Base-by-base conservation (phyloP, 2,113 vertebrate species). In the Naja naja region DNA sequence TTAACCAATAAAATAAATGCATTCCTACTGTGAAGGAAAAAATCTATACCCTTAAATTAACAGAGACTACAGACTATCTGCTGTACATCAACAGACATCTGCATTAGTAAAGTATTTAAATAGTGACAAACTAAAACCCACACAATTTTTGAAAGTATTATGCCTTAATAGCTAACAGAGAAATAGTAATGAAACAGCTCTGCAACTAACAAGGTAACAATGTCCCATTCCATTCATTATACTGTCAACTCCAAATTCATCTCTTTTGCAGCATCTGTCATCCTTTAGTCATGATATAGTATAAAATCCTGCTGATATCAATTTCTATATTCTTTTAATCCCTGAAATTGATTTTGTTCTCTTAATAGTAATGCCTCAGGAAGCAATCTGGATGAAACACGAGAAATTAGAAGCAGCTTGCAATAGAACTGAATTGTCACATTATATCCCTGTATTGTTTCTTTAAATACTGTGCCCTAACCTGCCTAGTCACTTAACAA, bases 121-220 rank as follows among this genome's bases (percentile, higher is more conserved):
- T 69, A 94, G 81, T 95, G 90, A 94, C 90, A 95, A 14, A 34
- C 9, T 20, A 94, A 96, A 95, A 88, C 74, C 93, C 95, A 97
- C 91, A 97, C 91, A 88, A 94, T 95, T 96, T 95, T 92, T 96
- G 85, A 95, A 93, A 97, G 60, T 25, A 92, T 45, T 95, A 89
- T 94, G 10, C 96, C 94, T 94, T 97, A 92, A 91, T 94, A 93
- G 94, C 92, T 0, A 91, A 85, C 54, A 94, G 0, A 58, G 81
- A 93, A 64, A 93, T 10, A 74, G 88, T 93, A 95, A 34, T 6
- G 60, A 94, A 95, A 85, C 89, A 93, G 91, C 30, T 94, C 95
- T 93, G 92, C n/a, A 69, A 85, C 6, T 16, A 39, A 10, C 93
- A 60, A 96, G 95, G 94, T 95, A 93, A 23, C n/a, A 81, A 39